Evolutionary conservation across 2,797 vertebrate species (phyloP), one percentile per base, ranked within the genome.

Genomic region (Megalops cyprinoides): DNA sequence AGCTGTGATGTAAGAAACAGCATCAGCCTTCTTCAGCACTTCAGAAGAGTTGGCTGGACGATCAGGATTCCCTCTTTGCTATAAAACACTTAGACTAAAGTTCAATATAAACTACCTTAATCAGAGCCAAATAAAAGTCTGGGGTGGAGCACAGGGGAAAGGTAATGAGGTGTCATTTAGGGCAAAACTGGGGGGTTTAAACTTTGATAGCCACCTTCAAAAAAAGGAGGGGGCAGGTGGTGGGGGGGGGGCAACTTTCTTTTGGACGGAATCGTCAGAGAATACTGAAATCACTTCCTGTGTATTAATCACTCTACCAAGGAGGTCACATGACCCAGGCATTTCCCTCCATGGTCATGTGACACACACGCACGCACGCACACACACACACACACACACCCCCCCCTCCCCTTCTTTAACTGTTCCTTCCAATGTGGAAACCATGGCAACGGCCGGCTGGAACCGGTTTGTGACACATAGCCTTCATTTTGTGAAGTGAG

Each of bases 361-460:
- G 96, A 96, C 92, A 91, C 91, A 88, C 92, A 89, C n/a, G n/a
- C n/a, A n/a, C n/a, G n/a, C n/a, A n/a, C n/a, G n/a, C 90, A 89
- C 90, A 82, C 78, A 10, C 49, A 23, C 34, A 9, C 48, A 28
- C 31, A 42, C 71, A 80, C 87, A 84, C 78, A 81, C 51, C 84
- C 77, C 77, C 88, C 90, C 93, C 91, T 90, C 91, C 90, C 90
- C 89, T 92, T 82, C 90, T 90, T 91, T 88, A 92, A 92, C 93
- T 84, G 91, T 94, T 95, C 93, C 94, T 90, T 94, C 94, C 92
- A 92, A 90, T 79, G 88, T 90, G 86, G 94, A 95, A 97, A 95
- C 96, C 95, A 97, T 96, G 94, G 95, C 91, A 97, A 97, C 95
- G 87, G 94, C 95, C 92, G 92, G 96, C 94, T 96, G 91, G 90